Percentiles rank a stretch among this genome's conserved stretches.
Evolutionary conservation across 2,888 invertebrate species (phyloP).

Genomic region (Eupithecia pulchellata): DNA sequence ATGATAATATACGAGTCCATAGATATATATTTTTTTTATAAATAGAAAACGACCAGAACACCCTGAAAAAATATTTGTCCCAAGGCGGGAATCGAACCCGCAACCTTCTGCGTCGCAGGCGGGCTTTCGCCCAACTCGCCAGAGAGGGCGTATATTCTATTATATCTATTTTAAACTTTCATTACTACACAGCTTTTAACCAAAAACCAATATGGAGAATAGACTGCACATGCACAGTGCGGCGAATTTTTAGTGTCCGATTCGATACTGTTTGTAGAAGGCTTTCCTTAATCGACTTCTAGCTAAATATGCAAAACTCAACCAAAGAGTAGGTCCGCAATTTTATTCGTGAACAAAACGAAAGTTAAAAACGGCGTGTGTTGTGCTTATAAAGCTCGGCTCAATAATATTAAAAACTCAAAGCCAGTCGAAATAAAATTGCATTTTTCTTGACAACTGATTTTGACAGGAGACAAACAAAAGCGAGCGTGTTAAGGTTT

Average conservation of each 20-base stretch:
- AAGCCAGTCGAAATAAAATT: neutral
- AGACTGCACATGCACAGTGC: neutral
- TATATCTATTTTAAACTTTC: neutral
- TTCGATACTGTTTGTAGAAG: neutral
- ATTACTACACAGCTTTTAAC: neutral
- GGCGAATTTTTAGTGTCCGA: neutral
- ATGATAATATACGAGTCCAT: no score
- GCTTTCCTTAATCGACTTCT: neutral
- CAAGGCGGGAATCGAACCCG: no score
- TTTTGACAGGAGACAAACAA: neutral
- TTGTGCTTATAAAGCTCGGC: no score
- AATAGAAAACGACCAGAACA: no score
- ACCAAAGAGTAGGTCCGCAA: neutral
- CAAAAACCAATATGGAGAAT: conserved; percentile 3
- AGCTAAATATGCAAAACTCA: neutral
- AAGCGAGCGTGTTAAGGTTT: neutral
- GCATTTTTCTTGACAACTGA: neutral
- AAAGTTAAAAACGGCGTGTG: neutral
- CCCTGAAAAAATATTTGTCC: no score
- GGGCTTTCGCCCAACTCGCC: no score
- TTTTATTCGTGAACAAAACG: neutral
- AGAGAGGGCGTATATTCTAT: no score
- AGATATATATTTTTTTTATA: no score
- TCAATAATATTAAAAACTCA: no score
- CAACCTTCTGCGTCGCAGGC: no score